phyloP scores from a whole-genome alignment of 2,888 invertebrate genomes.

The Cantharis flavilabris region DNA sequence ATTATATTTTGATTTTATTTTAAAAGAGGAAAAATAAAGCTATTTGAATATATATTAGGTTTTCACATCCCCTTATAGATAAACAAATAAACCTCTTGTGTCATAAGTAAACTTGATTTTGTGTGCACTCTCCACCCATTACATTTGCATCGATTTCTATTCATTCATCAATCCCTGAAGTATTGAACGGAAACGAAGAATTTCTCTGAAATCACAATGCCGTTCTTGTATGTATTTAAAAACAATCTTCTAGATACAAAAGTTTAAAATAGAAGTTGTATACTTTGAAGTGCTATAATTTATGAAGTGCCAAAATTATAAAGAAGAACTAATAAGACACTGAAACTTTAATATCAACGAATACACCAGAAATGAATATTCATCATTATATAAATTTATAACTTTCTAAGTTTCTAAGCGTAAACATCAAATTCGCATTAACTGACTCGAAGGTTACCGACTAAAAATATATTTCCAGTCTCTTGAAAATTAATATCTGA shows the following conservation, averaged over 20 bases:
- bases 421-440: conserved; percentile 27
- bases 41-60: conserved; percentile 19
- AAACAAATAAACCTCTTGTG: conserved; percentile 8
- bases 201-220: not conserved
- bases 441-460: conserved; percentile 20
- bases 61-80: conserved; percentile 10
- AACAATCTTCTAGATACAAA: not conserved
- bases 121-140: conserved; percentile 5
- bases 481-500: not conserved
- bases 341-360: conserved; percentile 12
- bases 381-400: conserved; percentile 24
- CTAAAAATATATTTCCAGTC: conserved; percentile 11
- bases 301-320: conserved; percentile 9
- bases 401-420: conserved; percentile 24
- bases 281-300: not conserved
- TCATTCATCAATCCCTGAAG: conserved; percentile 9
- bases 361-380: conserved; percentile 24
- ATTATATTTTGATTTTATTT: not conserved
- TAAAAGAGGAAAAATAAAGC: conserved; percentile 27
- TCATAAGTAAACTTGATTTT: conserved; percentile 18
- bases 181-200: not conserved
- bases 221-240: not conserved
- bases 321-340: conserved; percentile 17
- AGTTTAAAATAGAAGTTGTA: not conserved
- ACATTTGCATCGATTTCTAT: conserved; percentile 11